Evolutionary conservation across 2,113 vertebrate species (phyloP).

Genomic region (Chroicocephalus ridibundus): DNA sequence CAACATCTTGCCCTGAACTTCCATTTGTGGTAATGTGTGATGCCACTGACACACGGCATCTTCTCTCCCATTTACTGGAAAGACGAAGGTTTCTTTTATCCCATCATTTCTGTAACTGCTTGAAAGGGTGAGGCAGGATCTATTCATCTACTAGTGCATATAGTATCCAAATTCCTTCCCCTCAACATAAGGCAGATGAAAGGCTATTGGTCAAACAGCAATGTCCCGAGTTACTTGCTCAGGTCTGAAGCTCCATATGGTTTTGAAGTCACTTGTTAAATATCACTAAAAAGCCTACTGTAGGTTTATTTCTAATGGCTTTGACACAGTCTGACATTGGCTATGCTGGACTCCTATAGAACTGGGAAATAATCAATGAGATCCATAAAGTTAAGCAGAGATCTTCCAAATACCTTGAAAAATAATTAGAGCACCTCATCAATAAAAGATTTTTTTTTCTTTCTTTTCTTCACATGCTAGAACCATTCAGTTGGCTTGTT

Average conservation of each 20-base stretch:
- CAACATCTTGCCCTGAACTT: neutral
- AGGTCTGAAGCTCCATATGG: neutral
- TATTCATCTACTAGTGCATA: neutral
- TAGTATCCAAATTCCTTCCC: neutral
- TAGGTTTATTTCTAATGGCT: neutral
- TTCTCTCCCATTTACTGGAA: neutral
- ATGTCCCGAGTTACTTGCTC: neutral
- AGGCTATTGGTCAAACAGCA: neutral
- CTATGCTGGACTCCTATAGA: neutral
- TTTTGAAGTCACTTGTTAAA: neutral
- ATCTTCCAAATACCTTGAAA: neutral
- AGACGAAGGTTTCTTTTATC: neutral
- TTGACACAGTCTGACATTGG: neutral
- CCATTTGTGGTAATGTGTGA: neutral
- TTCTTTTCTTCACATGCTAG: neutral
- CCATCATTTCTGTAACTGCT: neutral
- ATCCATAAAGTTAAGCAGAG: neutral
- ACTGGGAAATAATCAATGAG: neutral
- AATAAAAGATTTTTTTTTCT: neutral
- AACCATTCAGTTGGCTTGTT: neutral
- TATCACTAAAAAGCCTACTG: neutral
- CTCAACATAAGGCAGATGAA: neutral
- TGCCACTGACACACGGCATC: neutral
- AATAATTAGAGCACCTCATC: neutral
- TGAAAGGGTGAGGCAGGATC: neutral